phyloP scores from a whole-genome alignment of 2,113 vertebrate genomes.

The Cavia porcellus region DNA sequence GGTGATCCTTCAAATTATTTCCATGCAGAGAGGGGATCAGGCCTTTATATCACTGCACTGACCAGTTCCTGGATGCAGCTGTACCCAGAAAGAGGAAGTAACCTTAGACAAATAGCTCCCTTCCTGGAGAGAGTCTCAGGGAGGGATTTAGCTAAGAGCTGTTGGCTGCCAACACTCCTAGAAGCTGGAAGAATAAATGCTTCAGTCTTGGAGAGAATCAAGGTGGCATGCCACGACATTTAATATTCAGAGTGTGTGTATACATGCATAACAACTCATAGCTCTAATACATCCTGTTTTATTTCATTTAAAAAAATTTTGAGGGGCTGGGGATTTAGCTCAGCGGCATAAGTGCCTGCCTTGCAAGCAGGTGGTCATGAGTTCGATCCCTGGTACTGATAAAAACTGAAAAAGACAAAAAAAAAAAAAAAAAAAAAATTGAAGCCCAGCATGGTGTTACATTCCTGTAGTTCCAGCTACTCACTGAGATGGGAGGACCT shows the following conservation, averaged over 20 bases:
- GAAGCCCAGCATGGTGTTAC: neutral
- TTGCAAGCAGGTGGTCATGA: no score
- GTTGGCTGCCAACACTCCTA: neutral
- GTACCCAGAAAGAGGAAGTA: conserved; percentile 35
- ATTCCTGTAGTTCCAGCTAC: neutral
- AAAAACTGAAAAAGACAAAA: no score
- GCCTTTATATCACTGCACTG: neutral
- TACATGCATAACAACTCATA: neutral
- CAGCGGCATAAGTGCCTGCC: no score
- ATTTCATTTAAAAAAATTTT: conserved; percentile 1
- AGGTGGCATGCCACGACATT: neutral
- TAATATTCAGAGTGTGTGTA: neutral
- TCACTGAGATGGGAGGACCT: neutral
- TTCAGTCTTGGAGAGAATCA: neutral
- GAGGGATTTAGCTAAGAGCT: conserved; percentile 31
- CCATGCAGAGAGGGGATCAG: neutral
- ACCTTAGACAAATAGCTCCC: neutral
- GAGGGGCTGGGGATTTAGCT: no score
- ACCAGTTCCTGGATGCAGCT: conserved; percentile 23
- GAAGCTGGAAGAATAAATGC: neutral
- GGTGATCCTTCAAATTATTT: neutral
- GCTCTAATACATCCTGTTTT: neutral
- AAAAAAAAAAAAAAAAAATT: neutral
- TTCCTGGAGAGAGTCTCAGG: conserved; percentile 39
- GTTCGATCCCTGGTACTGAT: no score